phyloP scores from a whole-genome alignment of 2,797 vertebrate genomes.

The Girardinus metallicus region DNA sequence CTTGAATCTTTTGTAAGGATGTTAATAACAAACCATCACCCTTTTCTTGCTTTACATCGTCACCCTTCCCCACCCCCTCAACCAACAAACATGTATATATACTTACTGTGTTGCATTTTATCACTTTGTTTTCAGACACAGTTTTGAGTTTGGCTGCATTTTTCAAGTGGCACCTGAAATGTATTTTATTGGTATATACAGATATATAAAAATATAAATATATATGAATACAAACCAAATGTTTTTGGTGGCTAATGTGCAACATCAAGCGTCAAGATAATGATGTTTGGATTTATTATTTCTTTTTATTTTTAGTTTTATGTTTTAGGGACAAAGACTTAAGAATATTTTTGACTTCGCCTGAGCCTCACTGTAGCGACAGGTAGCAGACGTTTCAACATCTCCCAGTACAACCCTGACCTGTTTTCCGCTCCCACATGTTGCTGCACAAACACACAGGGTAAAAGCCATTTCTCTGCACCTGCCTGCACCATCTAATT shows the following conservation, averaged over 20 bases:
- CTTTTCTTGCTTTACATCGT: conserved; percentile 41
- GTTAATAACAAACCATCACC: conserved; percentile 86
- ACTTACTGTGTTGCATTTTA: conserved; percentile 85
- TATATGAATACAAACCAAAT: conserved; percentile 72
- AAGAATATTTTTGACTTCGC: conserved; percentile 48
- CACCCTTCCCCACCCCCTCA: conserved; percentile 20
- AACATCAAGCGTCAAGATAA: conserved; percentile 49
- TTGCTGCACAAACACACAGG: conserved; percentile 6
- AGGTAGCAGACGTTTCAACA: conserved; percentile 44
- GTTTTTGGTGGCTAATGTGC: conserved; percentile 68
- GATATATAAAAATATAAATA: conserved; percentile 68
- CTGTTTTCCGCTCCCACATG: conserved; percentile 24
- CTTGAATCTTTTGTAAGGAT: conserved; percentile 99
- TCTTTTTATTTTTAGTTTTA: conserved; percentile 6
- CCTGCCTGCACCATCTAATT: neutral
- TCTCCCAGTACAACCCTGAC: conserved; percentile 34
- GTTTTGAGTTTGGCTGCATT: conserved; percentile 91
- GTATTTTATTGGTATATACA: conserved; percentile 86
- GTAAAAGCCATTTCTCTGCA: conserved; percentile 20
- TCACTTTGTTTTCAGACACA: conserved; percentile 87
- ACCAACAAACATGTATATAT: conserved; percentile 62
- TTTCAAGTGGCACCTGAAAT: conserved; percentile 92
- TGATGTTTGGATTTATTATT: conserved; percentile 23
- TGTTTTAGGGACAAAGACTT: conserved; percentile 52
- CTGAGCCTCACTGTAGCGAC: conserved; percentile 58